Conservation (phyloP, 1,140 invertebrate species). For the Chrysopa pallens region DNA sequence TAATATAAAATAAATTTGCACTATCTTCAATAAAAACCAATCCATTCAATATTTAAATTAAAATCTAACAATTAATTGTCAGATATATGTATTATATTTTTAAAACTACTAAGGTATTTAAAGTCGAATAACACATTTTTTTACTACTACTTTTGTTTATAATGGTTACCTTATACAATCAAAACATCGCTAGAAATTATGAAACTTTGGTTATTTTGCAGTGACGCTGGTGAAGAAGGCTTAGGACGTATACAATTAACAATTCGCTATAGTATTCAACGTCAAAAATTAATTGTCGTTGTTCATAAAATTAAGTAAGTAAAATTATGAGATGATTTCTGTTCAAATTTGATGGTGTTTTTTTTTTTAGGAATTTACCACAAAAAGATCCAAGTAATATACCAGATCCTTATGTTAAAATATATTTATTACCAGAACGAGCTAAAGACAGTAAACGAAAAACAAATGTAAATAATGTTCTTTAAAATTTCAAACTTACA, state of each 20-base stretch:
- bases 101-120: too few species aligned
- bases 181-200: too few species aligned
- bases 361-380: constrained; percentile 53
- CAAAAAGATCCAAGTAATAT: constrained; percentile 72
- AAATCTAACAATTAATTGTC: too few species aligned
- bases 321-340: constrained; percentile 8
- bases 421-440: constrained; percentile 77
- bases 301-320: constrained; percentile 80
- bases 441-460: constrained; percentile 80
- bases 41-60: too few species aligned
- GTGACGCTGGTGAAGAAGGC: constrained; percentile 43
- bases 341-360: constrained; percentile 6
- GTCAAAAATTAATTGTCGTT: constrained; percentile 63
- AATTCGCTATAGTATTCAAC: constrained; percentile 63
- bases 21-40: too few species aligned
- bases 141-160: constrained; percentile 1
- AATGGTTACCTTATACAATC: constrained; percentile 2
- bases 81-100: too few species aligned
- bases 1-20: too few species aligned
- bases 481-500: too few species aligned
- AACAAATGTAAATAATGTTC: constrained; percentile 40
- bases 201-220: constrained; percentile 11
- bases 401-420: constrained; percentile 87
- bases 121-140: constrained; percentile 4
- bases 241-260: constrained; percentile 70